Evolutionary conservation across 2,888 invertebrate genomes (phyloP).

Genomic region (Eupithecia centaureata): DNA sequence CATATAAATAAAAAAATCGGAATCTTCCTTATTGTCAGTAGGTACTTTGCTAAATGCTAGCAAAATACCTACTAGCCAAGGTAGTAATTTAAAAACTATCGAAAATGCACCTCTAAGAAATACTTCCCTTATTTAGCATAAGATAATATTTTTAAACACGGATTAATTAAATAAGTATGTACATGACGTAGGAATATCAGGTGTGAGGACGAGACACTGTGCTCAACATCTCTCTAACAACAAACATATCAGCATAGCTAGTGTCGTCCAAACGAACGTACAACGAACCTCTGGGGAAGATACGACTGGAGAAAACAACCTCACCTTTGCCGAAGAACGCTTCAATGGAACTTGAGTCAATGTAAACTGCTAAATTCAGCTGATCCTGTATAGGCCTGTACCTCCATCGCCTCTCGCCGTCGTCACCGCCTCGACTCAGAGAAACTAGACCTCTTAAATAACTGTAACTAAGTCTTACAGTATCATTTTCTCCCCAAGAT

Average conservation of each 20-base stretch:
- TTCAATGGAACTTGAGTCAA: constrained; percentile 71
- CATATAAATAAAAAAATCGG: too few species aligned
- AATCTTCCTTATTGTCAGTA: too few species aligned
- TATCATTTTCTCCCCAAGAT: constrained; percentile 42
- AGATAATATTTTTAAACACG: too few species aligned
- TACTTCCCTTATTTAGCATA: too few species aligned
- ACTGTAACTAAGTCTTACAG: constrained; percentile 58
- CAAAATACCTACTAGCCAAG: too few species aligned
- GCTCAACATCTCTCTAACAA: constrained; percentile 49
- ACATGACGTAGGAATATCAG: not conserved
- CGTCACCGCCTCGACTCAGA: constrained; percentile 65
- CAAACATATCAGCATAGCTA: constrained; percentile 40
- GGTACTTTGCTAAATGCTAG: too few species aligned
- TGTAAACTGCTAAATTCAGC: constrained; percentile 53
- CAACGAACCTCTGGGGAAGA: constrained; percentile 55
- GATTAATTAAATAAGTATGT: too few species aligned
- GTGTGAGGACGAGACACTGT: constrained; percentile 44
- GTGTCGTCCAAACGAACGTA: constrained; percentile 47
- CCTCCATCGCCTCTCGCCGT: constrained; percentile 60
- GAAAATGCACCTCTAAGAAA: too few species aligned
- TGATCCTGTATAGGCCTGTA: constrained; percentile 54
- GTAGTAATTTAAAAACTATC: too few species aligned
- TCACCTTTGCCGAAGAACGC: constrained; percentile 64
- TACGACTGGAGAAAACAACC: constrained; percentile 65
- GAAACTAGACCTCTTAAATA: constrained; percentile 49